Percentiles rank a stretch among this genome's conserved stretches.
Conservation (phyloP, 2,113 vertebrate species). For the Cinclus mexicanus region DNA sequence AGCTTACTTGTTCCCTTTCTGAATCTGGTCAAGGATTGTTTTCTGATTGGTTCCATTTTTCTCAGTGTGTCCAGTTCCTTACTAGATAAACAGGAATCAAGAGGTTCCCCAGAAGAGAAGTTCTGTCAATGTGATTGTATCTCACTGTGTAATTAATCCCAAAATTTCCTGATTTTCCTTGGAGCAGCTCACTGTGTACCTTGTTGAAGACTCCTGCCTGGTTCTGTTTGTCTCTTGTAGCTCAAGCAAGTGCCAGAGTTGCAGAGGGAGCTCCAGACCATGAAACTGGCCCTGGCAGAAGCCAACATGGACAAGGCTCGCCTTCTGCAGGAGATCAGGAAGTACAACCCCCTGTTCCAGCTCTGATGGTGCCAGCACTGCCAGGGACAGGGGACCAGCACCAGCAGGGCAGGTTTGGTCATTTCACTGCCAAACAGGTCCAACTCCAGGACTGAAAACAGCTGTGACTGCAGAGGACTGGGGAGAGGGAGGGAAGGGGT, state of each 20-base stretch:
- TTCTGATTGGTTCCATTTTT: not conserved
- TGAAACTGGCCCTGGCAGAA: constrained; percentile 78
- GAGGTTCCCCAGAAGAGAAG: not conserved
- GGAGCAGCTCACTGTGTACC: not conserved
- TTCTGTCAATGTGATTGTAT: not conserved
- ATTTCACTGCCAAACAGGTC: not conserved
- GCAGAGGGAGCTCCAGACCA: constrained; percentile 78
- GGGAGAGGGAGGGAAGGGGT: not conserved
- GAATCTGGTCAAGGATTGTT: not conserved
- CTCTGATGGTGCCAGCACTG: constrained; percentile 74
- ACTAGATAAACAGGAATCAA: not conserved
- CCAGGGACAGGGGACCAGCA: constrained; percentile 42
- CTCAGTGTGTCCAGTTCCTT: not conserved
- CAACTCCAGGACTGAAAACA: not conserved
- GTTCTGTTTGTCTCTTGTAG: constrained; percentile 28
- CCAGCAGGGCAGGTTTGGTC: constrained; percentile 1
- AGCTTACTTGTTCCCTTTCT: not conserved
- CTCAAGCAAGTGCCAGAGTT: constrained; percentile 67
- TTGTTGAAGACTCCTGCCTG: not conserved
- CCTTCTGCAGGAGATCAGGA: constrained; percentile 89
- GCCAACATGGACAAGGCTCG: constrained; percentile 84
- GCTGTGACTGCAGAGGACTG: not conserved
- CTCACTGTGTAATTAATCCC: not conserved
- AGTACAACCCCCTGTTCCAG: constrained; percentile 87
- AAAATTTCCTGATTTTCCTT: not conserved